phyloP scores from a whole-genome alignment of 1,140 invertebrate species.

The Drosophila saltans region DNA sequence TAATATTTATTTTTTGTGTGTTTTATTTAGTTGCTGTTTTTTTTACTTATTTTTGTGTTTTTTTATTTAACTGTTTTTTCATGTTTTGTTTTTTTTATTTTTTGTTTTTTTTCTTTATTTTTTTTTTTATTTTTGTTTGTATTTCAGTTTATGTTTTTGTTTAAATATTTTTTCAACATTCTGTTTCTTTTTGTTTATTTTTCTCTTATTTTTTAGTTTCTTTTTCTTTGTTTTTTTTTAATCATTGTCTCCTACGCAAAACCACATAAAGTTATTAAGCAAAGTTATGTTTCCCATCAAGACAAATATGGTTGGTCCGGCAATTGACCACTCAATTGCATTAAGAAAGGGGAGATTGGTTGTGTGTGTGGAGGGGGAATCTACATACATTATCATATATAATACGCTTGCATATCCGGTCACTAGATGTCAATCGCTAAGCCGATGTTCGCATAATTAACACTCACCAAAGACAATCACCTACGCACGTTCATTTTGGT shows the following conservation, averaged over 20 bases:
- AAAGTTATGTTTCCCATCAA: slow-evolving; percentile 20
- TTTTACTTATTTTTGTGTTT: no score
- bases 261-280: slow-evolving; percentile 6
- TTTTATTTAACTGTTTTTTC: no score
- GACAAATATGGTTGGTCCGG: slow-evolving; percentile 7
- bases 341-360: background rate
- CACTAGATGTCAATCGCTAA: background rate
- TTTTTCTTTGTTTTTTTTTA: no score
- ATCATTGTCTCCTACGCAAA: background rate
- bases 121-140: no score
- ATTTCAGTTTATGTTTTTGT: no score
- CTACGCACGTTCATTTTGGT: background rate
- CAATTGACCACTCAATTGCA: slow-evolving; percentile 1
- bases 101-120: no score
- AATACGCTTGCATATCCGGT: slow-evolving; percentile 13
- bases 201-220: no score
- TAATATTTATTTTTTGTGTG: no score
- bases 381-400: slow-evolving; percentile 18
- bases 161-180: no score
- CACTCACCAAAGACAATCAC: background rate
- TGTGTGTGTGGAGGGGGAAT: background rate
- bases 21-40: no score
- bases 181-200: no score
- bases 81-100: no score
- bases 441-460: slow-evolving; percentile 11